Conservation (phyloP, 1,140 invertebrate species). For the Rhysida immarginata region DNA sequence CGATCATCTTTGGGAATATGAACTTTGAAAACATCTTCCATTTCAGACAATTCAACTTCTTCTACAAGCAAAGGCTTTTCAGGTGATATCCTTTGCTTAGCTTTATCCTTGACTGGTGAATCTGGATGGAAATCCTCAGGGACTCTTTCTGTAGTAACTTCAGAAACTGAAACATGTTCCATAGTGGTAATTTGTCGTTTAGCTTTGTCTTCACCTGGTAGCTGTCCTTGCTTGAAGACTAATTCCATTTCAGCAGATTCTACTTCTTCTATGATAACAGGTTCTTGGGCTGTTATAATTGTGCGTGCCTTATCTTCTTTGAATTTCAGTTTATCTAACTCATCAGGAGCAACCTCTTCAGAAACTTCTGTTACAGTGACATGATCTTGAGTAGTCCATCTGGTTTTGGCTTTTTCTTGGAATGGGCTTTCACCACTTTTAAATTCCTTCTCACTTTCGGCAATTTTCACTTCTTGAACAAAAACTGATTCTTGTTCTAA, state of each 20-base stretch:
- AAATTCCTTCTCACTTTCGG: not conserved
- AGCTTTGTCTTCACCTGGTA: conserved; percentile 4
- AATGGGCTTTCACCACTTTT: not conserved
- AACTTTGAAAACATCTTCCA: conserved; percentile 62
- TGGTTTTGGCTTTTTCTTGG: not conserved
- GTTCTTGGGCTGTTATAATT: conserved; percentile 26
- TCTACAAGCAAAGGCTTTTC: not conserved
- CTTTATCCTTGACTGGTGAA: conserved; percentile 3
- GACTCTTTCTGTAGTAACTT: not conserved
- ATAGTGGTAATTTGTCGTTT: not conserved
- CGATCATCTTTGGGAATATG: too few species aligned
- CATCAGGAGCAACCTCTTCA: conserved; percentile 40
- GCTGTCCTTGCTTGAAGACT: conserved; percentile 11
- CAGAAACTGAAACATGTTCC: not conserved
- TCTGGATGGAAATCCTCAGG: not conserved
- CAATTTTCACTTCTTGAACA: conserved; percentile 2
- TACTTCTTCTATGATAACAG: conserved; percentile 13
- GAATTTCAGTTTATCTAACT: conserved; percentile 56
- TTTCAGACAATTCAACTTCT: conserved; percentile 52
- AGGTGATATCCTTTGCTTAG: not conserved
- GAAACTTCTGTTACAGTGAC: conserved; percentile 9
- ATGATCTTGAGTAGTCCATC: not conserved
- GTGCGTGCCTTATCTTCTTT: conserved; percentile 67
- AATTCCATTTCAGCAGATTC: conserved; percentile 13
- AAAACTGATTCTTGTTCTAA: not conserved